These are phyloP conservation scores for Ianthella basta DNA, from an alignment of 37 sponge, comb jelly and placozoan genomes.

Conservation along the genomic window DNA sequence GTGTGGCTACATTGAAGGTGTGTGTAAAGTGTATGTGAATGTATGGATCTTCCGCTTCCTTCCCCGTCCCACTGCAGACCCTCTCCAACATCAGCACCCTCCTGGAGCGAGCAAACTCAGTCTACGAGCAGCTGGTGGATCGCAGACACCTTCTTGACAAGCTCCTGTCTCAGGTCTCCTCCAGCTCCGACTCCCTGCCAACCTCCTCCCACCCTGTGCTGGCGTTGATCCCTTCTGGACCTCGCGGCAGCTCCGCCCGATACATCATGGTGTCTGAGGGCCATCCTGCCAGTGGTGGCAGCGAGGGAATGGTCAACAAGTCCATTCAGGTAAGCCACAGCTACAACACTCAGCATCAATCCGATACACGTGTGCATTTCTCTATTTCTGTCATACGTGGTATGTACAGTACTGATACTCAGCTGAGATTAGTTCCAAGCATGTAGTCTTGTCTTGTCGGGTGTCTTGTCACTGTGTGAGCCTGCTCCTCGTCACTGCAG, in stretches of 20 bases:
- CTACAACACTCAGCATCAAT: too few species aligned
- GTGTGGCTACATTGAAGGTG: too few species aligned
- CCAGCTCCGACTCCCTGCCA: constrained; percentile 15
- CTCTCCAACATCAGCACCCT: constrained; percentile 70
- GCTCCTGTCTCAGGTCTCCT: constrained; percentile 59
- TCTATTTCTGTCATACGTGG: not conserved
- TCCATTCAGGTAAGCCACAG: constrained; percentile 56
- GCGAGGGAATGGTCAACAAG: constrained; percentile 51
- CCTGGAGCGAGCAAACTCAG: constrained; percentile 80
- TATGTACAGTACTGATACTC: constrained; percentile 1
- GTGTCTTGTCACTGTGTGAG: too few species aligned
- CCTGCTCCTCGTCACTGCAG: not conserved
- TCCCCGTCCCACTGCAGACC: constrained; percentile 39
- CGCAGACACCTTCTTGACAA: constrained; percentile 79
- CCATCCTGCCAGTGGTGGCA: not conserved
- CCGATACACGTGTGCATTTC: too few species aligned
- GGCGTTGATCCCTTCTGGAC: too few species aligned
- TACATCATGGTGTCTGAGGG: not conserved
- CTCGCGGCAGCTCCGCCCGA: not conserved
- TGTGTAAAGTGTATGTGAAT: too few species aligned
- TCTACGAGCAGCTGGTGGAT: constrained; percentile 75
- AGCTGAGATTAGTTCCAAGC: too few species aligned
- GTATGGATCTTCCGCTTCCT: too few species aligned
- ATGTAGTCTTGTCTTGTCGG: too few species aligned
- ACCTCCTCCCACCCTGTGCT: not conserved